These are phyloP conservation scores for Rhabdornis inornatus DNA, from an alignment of 2,113 vertebrate species.

Conservation along the genomic window DNA sequence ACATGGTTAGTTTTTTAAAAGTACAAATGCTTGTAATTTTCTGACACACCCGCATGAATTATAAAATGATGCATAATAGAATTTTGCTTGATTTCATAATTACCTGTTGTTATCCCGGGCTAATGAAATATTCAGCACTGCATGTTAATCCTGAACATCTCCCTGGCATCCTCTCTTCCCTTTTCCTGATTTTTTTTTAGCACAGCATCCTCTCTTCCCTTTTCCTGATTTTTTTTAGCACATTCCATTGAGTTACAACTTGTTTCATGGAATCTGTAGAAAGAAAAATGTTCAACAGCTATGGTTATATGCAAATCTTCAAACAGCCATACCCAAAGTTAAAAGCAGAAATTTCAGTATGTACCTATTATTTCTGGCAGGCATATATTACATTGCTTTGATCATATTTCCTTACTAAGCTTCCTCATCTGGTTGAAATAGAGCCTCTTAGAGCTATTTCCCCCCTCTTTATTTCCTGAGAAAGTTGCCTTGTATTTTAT, in stretches of 20 bases:
- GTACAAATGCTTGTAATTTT: conserved; percentile 47
- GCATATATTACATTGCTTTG: background rate
- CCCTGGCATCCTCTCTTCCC: background rate
- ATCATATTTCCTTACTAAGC: conserved; percentile 15
- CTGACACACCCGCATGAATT: conserved; percentile 20
- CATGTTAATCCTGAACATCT: background rate
- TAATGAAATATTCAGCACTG: conserved; percentile 53
- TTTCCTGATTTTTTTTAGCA: background rate
- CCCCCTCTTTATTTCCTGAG: background rate
- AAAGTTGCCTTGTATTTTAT: background rate
- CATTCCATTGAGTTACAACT: background rate
- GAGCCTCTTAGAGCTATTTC: background rate
- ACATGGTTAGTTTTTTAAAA: conserved; percentile 22
- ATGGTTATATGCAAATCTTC: background rate
- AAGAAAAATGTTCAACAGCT: background rate
- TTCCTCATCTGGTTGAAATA: background rate
- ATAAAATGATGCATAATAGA: conserved; percentile 51
- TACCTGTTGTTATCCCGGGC: conserved; percentile 37
- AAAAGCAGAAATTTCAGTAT: background rate
- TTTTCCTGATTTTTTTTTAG: background rate
- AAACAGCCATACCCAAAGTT: background rate
- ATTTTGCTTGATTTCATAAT: conserved; percentile 47
- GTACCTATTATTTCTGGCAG: conserved; percentile 14
- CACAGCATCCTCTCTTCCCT: background rate
- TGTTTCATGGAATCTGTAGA: background rate